Evolutionary conservation across 2,113 vertebrate species (phyloP), one percentile per base, ranked within the genome.

Genomic region (Xerus inauris): DNA sequence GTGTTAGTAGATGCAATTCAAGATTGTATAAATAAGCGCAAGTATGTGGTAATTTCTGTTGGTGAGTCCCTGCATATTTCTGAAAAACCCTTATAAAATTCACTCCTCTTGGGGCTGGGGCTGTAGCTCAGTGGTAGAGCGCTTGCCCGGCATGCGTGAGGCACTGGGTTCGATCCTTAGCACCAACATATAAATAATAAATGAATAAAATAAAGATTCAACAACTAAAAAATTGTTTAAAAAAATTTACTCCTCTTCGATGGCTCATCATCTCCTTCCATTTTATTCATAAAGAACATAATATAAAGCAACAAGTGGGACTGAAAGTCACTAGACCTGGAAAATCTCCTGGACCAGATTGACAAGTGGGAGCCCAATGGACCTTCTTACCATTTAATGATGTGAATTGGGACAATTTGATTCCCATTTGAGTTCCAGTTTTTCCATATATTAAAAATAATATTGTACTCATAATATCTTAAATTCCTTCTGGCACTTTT

Each of bases 381-480:
- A 5, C 1, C 76, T 76, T 45, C 26, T 1, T 62, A 11, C 5
- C 20, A 0, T 12, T 16, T 13, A 24, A 67, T 2, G 11, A 20
- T 24, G 2, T 57, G 32, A 82, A 5, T 81, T 72, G 42, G 35
- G 4, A 12, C 28, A 62, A 42, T 28, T 71, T 28, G 13, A 67
- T 95, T 88, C 65, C 51, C 4, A 59, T 95, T 19, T 38, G 28
- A n/a, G 38, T n/a, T 17, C 91, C n/a, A 6, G 3, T 59, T 72
- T 94, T 19, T 11, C 38, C 24, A 28, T 40, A 6, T 83, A 10
- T 80, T 77, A 26, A 65, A 79, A 54, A 54, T 54, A 54, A 54
- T 54, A 54, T 54, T 54, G 19, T 20, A 20, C 17, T 19, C 51
- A 54, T 6, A 54, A 54, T 5, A 42, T 51, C 54, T 87, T 22